Conservation (phyloP, 64 coral and sea anemone genomes). For the Montipora cactus region DNA sequence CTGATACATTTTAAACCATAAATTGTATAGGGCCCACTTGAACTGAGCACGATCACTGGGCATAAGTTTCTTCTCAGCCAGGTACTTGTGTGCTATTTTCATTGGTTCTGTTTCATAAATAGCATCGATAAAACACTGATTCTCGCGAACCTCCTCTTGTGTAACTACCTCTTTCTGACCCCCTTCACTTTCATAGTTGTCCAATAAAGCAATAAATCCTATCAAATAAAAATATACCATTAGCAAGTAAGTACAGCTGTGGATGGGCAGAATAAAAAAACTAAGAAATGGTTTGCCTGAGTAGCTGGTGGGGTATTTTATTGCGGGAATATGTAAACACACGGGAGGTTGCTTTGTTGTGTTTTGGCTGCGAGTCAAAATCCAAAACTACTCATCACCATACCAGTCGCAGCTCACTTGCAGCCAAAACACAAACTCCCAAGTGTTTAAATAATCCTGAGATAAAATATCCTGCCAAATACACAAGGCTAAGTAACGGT, state of each 20-base stretch:
- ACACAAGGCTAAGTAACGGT: too few species aligned
- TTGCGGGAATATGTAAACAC: too few species aligned
- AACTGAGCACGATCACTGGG: slow-evolving; percentile 66
- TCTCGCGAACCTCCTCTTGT: slow-evolving; percentile 85
- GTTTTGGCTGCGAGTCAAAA: too few species aligned
- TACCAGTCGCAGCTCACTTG: too few species aligned
- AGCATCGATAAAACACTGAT: slow-evolving; percentile 89
- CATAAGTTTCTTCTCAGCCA: slow-evolving; percentile 66
- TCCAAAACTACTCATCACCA: too few species aligned
- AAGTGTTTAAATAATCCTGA: too few species aligned
- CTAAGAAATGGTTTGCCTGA: too few species aligned
- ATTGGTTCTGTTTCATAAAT: slow-evolving; percentile 95
- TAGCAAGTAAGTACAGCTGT: neutral
- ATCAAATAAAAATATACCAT: neutral
- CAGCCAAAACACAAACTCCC: too few species aligned
- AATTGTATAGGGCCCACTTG: slow-evolving; percentile 75
- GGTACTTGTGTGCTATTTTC: slow-evolving; percentile 88
- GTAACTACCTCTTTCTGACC: slow-evolving; percentile 87
- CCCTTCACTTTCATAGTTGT: slow-evolving; percentile 94
- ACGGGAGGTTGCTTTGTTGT: too few species aligned
- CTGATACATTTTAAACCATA: slow-evolving; percentile 95
- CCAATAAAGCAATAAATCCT: slow-evolving; percentile 94
- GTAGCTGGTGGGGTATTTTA: too few species aligned
- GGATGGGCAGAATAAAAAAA: too few species aligned
- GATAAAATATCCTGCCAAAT: too few species aligned